These are phyloP conservation scores for Staurois parvus DNA, from an alignment of 2,797 vertebrate genomes.

Conservation along the genomic window DNA sequence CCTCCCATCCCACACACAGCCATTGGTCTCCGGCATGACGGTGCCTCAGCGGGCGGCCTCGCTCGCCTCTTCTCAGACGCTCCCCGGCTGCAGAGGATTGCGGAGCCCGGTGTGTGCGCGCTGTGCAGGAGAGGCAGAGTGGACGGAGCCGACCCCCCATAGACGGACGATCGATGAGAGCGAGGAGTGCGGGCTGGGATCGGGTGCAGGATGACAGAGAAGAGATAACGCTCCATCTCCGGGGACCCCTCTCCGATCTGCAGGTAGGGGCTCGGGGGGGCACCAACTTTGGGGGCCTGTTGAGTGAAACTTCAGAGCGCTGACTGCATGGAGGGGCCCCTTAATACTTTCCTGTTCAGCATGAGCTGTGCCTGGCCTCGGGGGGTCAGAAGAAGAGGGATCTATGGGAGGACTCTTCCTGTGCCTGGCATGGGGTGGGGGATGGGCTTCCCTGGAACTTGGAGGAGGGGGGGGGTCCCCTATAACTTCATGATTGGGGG, in stretches of 20 bases:
- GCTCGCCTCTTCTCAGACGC: constrained; percentile 36
- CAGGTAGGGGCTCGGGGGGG: constrained; percentile 12
- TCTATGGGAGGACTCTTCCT: background rate
- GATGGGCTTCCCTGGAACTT: background rate
- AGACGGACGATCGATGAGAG: constrained; percentile 4
- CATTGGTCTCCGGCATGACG: background rate
- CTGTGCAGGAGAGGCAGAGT: constrained; percentile 21
- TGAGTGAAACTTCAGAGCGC: background rate
- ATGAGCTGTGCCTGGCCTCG: background rate
- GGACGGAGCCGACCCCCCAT: too few species aligned
- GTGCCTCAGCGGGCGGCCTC: constrained; percentile 1
- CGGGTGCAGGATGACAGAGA: background rate
- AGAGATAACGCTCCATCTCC: background rate
- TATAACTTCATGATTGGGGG: too few species aligned
- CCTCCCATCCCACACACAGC: background rate
- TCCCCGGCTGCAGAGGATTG: constrained; percentile 4
- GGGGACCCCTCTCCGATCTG: background rate
- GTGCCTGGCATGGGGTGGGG: too few species aligned
- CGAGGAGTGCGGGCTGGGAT: background rate
- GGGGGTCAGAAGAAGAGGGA: background rate
- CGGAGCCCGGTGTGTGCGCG: background rate
- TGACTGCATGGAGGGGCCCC: background rate
- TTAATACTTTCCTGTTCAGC: background rate
- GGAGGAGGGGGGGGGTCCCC: too few species aligned
- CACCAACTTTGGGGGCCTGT: background rate